Evolutionary conservation across 1,140 invertebrate species (phyloP).

Genomic region (Apis laboriosa): DNA sequence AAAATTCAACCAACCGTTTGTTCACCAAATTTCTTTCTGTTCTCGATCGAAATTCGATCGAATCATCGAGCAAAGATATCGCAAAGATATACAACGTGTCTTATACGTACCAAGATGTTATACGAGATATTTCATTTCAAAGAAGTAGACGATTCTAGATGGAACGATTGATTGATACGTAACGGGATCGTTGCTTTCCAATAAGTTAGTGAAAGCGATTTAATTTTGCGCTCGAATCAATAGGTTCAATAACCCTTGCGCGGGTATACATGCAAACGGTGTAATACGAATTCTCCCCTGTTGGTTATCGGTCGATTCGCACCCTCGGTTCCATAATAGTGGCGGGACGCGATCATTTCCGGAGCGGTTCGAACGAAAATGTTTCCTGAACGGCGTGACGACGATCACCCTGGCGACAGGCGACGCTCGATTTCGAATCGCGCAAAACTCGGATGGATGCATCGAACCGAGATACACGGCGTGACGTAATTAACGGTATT

Average conservation of each 20-base stretch:
- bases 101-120: too few species aligned
- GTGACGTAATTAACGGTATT: slow-evolving; percentile 64
- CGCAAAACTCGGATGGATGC: neutral
- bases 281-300: neutral
- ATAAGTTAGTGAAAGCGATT: too few species aligned
- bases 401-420: neutral
- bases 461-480: neutral
- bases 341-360: slow-evolving; percentile 36
- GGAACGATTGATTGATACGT: too few species aligned
- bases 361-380: slow-evolving; percentile 26
- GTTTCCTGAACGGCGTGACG: slow-evolving; percentile 35
- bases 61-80: neutral
- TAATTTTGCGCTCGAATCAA: too few species aligned
- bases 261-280: neutral
- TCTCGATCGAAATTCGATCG: too few species aligned
- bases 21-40: too few species aligned
- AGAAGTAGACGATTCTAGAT: too few species aligned
- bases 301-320: neutral
- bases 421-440: neutral
- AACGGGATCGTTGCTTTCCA: too few species aligned
- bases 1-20: neutral
- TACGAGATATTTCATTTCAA: too few species aligned
- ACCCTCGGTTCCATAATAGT: neutral
- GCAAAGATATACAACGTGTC: too few species aligned
- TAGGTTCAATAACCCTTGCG: too few species aligned